phyloP scores from a whole-genome alignment of 2,888 invertebrate genomes.

The Laothoe populi region DNA sequence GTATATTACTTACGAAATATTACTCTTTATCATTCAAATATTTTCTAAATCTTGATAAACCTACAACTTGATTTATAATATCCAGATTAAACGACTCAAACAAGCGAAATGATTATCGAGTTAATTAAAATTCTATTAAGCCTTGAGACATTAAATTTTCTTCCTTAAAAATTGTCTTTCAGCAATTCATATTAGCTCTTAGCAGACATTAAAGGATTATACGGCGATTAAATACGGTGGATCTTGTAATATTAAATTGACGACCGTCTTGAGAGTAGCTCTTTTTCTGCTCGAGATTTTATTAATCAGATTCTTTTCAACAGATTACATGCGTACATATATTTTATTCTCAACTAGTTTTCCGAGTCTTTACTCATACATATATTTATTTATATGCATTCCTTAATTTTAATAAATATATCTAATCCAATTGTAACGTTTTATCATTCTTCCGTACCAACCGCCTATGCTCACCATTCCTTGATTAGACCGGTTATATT shows the following conservation, averaged over 20 bases:
- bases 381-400: too few species aligned
- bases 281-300: background rate
- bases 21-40: background rate
- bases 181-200: conserved; percentile 19
- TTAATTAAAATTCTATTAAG: conserved; percentile 8
- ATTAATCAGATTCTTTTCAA: background rate
- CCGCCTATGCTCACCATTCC: too few species aligned
- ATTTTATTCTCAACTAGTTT: background rate
- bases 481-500: too few species aligned
- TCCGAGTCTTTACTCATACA: background rate
- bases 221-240: conserved; percentile 19
- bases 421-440: too few species aligned
- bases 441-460: too few species aligned
- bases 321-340: background rate
- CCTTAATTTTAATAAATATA: too few species aligned
- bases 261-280: conserved; percentile 13
- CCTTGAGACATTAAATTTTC: background rate
- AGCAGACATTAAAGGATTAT: conserved; percentile 24
- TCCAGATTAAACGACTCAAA: background rate
- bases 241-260: conserved; percentile 19
- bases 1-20: background rate
- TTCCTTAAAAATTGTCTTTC: conserved; percentile 22
- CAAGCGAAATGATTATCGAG: background rate
- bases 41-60: background rate
- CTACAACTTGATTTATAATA: background rate